Evolutionary conservation across 2,888 invertebrate genomes (phyloP).

Genomic region (Eudasyphora cyanicolor): DNA sequence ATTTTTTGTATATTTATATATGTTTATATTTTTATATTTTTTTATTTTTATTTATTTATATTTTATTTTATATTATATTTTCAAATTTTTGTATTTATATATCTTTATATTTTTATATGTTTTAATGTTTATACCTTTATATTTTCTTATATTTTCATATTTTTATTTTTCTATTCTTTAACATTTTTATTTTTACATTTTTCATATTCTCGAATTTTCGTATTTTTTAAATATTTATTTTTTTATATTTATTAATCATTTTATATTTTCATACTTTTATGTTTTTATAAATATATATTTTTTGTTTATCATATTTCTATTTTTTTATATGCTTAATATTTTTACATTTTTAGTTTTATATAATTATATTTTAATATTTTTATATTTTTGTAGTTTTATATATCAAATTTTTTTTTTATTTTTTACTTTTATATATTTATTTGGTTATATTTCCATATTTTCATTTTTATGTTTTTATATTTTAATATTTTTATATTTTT

Average conservation of each 20-base stretch:
- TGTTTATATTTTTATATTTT: neutral
- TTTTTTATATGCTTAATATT: neutral
- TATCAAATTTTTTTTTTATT: no score
- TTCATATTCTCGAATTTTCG: neutral
- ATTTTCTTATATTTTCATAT: neutral
- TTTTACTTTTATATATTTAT: no score
- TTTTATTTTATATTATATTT: neutral
- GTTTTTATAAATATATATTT: neutral
- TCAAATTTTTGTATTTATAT: neutral
- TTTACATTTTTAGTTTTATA: neutral
- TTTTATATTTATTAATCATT: neutral
- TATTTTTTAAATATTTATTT: neutral
- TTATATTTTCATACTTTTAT: neutral
- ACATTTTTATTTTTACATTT: neutral
- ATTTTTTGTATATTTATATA: neutral
- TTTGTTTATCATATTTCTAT: neutral
- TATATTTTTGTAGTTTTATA: neutral
- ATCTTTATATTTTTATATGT: neutral
- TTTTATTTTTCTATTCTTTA: neutral
- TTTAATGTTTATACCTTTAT: neutral
- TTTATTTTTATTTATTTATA: neutral
- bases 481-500: no score
- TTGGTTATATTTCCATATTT: no score
- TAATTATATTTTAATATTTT: neutral
- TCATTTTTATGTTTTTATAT: no score